Conservation (phyloP, 2,888 invertebrate species). For the Drosophila falleni region DNA sequence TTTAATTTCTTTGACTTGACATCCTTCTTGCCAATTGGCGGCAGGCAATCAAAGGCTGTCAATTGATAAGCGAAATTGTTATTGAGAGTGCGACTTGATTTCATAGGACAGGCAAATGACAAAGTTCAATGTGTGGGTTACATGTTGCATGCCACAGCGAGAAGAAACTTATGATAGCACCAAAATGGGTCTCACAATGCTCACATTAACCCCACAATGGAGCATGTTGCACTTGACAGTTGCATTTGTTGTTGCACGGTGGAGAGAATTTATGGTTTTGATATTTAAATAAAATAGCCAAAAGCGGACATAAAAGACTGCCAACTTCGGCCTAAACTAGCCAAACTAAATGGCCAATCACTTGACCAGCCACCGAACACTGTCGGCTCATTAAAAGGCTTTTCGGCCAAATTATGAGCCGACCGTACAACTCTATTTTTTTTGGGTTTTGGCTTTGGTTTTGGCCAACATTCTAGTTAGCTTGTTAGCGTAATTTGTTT, state of each 20-base stretch:
- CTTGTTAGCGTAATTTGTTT: constrained; percentile 37
- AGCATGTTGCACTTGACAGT: constrained; percentile 70
- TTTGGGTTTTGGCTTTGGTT: constrained; percentile 10
- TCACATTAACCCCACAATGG: constrained; percentile 71
- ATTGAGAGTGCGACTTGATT: constrained; percentile 45
- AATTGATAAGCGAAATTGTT: constrained; percentile 43
- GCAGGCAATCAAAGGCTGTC: constrained; percentile 42
- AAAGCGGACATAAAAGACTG: constrained; percentile 51
- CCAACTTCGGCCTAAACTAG: constrained; percentile 36
- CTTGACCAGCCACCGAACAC: constrained; percentile 30
- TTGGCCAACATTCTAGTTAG: constrained; percentile 15
- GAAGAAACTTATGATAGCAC: constrained; percentile 45
- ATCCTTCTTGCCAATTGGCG: constrained; percentile 23
- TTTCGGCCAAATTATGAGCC: constrained; percentile 60
- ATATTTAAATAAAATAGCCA: constrained; percentile 69
- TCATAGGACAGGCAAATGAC: constrained; percentile 37
- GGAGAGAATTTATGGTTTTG: constrained; percentile 63
- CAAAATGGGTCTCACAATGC: constrained; percentile 72
- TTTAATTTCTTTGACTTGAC: not conserved
- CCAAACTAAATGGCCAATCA: constrained; percentile 47
- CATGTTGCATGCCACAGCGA: constrained; percentile 21
- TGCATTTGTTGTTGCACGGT: constrained; percentile 49
- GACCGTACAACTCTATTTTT: constrained; percentile 20
- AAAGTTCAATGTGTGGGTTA: constrained; percentile 33
- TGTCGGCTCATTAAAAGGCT: constrained; percentile 63